phyloP scores from a whole-genome alignment of 2,113 vertebrate species.

The Dipodomys spectabilis region DNA sequence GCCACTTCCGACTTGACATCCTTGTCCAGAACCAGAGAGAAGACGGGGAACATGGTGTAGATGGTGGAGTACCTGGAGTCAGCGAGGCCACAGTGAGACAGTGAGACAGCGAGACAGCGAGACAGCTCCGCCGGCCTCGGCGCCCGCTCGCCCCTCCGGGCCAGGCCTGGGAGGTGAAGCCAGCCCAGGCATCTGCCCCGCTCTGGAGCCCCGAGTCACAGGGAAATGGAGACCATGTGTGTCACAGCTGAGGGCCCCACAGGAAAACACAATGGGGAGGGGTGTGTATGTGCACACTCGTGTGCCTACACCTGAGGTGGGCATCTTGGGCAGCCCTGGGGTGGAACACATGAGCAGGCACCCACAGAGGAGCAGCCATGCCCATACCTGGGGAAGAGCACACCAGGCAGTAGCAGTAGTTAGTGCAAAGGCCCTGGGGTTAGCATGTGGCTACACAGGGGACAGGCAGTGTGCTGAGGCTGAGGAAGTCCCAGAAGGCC shows the following conservation, averaged over 20 bases:
- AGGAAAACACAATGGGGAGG: accelerated
- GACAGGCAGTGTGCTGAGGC: not conserved
- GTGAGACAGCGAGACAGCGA: not conserved
- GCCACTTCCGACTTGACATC: conserved; percentile 98
- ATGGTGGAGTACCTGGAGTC: conserved; percentile 94
- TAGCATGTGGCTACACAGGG: accelerated
- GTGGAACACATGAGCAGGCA: accelerated
- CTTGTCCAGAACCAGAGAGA: conserved; percentile 98
- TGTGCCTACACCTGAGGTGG: not conserved
- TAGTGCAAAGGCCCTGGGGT: not conserved
- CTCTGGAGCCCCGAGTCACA: no score
- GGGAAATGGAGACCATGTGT: accelerated
- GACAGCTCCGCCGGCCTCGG: no score
- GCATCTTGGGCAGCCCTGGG: not conserved
- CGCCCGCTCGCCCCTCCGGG: no score
- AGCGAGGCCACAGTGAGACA: not conserved
- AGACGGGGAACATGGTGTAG: conserved; percentile 99
- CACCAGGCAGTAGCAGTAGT: not conserved
- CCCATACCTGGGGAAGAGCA: not conserved
- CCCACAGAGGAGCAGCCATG: not conserved
- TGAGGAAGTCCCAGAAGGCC: no score
- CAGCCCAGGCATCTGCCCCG: no score
- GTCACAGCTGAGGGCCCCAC: accelerated
- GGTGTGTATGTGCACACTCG: not conserved
- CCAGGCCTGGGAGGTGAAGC: no score